Base-by-base conservation (phyloP, 2,888 invertebrate genomes). In the Entomobrya multifasciata region DNA sequence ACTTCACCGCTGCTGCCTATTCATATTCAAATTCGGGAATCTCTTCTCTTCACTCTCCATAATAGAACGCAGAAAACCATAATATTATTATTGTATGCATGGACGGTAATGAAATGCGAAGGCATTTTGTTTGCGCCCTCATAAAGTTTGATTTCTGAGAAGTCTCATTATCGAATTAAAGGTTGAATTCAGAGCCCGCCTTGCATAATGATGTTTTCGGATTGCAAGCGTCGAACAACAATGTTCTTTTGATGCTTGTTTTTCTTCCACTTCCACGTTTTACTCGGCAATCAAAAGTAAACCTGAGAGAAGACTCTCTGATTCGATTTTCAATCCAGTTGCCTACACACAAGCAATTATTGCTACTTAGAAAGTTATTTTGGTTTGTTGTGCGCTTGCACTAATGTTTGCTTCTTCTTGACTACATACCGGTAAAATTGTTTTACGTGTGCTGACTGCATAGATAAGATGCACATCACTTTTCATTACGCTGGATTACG, bases 161-260 rank as follows among this genome's bases (percentile, higher is more conserved):
- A 30, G 62, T 30, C 62, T 62, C 36, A 62, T 62, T 62, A 62
- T 62, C 62, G 62, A 62, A 62, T 62, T 62, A 62, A 62, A 62
- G 17, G 36, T 27, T 60, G 60, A 22, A 62, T 62, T 62, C 62
- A 62, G n/a, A 62, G 27, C 62, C n/a, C 17, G 62, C 36, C 4
- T n/a, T 36, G 62, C 62, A 36, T 62, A 62, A 62, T 62, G 36
- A 62, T 36, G 36, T 2, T 60, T 36, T 36, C 36, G 8, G 36
- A 36, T 49, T 49, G n/a, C 49, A 8, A 3, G 2, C 5, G 49
- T 3, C 5, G 3, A 49, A 49, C 5, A 13, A 15, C 2, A 11
- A 3, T n/a, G 15, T 10, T 49, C 2, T 49, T 15, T 3, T 15
- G n/a, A 15, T 11, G 2, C 49, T 15, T 49, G 49, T n/a, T 49